Conservation (phyloP, 2,888 invertebrate genomes). For the Eucera pruinosa region DNA sequence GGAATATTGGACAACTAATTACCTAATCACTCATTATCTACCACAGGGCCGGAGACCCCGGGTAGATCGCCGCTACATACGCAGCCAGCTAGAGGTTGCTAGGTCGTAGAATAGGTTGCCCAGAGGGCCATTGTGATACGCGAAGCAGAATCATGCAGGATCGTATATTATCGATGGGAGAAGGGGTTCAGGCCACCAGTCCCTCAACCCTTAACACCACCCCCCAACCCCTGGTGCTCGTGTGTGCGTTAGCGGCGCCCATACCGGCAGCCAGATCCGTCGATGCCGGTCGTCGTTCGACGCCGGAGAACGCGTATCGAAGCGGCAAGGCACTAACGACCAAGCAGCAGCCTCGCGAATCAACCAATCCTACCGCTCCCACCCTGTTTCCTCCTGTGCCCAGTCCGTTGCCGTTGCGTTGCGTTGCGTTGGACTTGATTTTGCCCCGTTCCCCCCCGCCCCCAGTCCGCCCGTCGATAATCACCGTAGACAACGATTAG, state of each 20-base stretch:
- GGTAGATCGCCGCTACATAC: constrained; percentile 68
- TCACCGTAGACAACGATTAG: neutral
- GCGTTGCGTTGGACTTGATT: neutral
- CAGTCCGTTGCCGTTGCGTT: too few species aligned
- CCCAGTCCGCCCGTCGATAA: neutral
- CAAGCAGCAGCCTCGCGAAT: neutral
- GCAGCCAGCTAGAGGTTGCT: constrained; percentile 62
- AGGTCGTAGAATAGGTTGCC: constrained; percentile 67
- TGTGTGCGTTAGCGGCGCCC: constrained; percentile 1
- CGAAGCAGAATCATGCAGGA: constrained; percentile 75
- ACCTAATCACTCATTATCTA: constrained; percentile 81
- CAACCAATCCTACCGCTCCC: neutral
- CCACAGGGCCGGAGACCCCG: constrained; percentile 71
- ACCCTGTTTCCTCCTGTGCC: too few species aligned
- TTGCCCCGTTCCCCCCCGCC: neutral
- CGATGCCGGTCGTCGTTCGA: neutral
- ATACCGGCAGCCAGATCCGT: constrained; percentile 29
- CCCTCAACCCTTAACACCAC: constrained; percentile 40
- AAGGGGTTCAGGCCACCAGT: constrained; percentile 23
- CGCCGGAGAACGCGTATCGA: constrained; percentile 1
- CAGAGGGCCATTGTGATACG: constrained; percentile 74
- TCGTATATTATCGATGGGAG: constrained; percentile 66
- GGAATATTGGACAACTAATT: constrained; percentile 81
- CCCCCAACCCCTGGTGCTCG: constrained; percentile 12
- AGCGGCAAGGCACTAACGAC: neutral